Conservation (phyloP, 2,888 invertebrate species). For the Scaptomyza tumidula region DNA sequence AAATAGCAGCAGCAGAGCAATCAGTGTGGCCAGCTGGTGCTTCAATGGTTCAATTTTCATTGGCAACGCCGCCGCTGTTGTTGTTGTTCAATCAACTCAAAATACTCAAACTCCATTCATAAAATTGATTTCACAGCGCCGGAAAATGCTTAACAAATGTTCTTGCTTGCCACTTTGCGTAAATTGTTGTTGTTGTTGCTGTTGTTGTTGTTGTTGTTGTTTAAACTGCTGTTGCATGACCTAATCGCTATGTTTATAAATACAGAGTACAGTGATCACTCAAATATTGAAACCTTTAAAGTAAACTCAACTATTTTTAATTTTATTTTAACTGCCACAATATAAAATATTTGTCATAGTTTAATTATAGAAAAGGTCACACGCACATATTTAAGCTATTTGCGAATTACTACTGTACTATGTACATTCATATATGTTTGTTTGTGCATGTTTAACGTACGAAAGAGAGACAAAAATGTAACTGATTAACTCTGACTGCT, state of each 20-base stretch:
- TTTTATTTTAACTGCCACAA: background rate
- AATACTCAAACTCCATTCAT: slow-evolving; percentile 74
- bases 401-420: slow-evolving; percentile 1
- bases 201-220: slow-evolving; percentile 51
- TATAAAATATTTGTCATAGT: background rate
- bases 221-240: slow-evolving; percentile 68
- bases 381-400: background rate
- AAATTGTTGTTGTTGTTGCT: slow-evolving; percentile 34
- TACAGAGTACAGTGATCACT: slow-evolving; percentile 2
- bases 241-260: slow-evolving; percentile 66
- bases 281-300: background rate
- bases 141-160: slow-evolving; percentile 56
- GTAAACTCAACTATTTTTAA: background rate
- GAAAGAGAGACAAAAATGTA: slow-evolving; percentile 56
- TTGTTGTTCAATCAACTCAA: slow-evolving; percentile 50
- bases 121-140: slow-evolving; percentile 48
- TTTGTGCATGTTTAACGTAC: slow-evolving; percentile 10
- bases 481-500: slow-evolving; percentile 45
- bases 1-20: slow-evolving; percentile 18
- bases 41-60: slow-evolving; percentile 21
- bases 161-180: slow-evolving; percentile 18
- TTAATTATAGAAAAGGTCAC: background rate
- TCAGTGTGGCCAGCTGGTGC: slow-evolving; percentile 35
- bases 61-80: slow-evolving; percentile 6
- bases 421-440: slow-evolving; percentile 25